phyloP scores from a whole-genome alignment of 2,113 vertebrate species.

The Carassius auratus region DNA sequence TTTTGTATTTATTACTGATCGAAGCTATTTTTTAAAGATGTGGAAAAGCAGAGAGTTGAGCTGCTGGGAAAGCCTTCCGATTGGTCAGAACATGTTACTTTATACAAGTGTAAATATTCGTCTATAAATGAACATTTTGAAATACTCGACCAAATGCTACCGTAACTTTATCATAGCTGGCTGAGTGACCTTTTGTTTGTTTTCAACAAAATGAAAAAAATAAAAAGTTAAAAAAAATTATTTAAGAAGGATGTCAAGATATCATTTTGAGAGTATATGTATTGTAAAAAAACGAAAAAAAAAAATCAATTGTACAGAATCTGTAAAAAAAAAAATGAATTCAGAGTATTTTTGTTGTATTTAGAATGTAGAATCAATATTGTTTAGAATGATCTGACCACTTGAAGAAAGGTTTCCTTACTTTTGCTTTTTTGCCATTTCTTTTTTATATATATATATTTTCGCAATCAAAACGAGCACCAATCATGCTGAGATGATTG shows the following conservation, averaged over 20 bases:
- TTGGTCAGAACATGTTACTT: slow-evolving; percentile 85
- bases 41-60: slow-evolving; percentile 79
- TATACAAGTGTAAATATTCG: slow-evolving; percentile 95
- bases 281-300: slow-evolving; percentile 41
- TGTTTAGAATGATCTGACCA: slow-evolving; percentile 62
- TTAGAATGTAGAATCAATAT: slow-evolving; percentile 63
- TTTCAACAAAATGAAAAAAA: slow-evolving; percentile 3
- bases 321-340: slow-evolving; percentile 59
- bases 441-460: slow-evolving; percentile 21
- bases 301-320: slow-evolving; percentile 62
- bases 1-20: slow-evolving; percentile 99
- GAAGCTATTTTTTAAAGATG: slow-evolving; percentile 94
- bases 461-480: slow-evolving; percentile 46
- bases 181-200: slow-evolving; percentile 71
- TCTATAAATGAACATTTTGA: slow-evolving; percentile 70
- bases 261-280: slow-evolving; percentile 68
- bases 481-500: slow-evolving; percentile 64
- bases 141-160: slow-evolving; percentile 89
- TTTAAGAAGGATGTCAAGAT: slow-evolving; percentile 80
- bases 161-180: slow-evolving; percentile 81
- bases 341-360: slow-evolving; percentile 69
- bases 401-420: slow-evolving; percentile 57
- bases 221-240: slow-evolving; percentile 44
- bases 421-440: slow-evolving; percentile 42
- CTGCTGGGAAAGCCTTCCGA: slow-evolving; percentile 86